Conservation (phyloP, 2,888 invertebrate genomes). For the Scaptomyza parva region DNA sequence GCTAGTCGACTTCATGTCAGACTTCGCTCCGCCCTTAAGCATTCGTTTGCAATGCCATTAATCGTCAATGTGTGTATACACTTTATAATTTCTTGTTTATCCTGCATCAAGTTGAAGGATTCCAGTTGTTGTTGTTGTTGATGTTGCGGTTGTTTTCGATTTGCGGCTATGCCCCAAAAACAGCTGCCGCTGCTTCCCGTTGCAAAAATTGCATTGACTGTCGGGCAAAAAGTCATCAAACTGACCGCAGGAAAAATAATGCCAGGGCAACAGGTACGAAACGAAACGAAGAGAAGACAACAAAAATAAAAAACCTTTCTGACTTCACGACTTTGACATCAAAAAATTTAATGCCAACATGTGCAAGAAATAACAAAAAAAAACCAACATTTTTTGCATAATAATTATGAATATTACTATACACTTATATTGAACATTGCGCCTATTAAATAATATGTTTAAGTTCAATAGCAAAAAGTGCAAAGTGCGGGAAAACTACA, state of each 20-base stretch:
- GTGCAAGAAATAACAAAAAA: constrained; percentile 54
- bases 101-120: constrained; percentile 34
- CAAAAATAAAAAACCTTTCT: constrained; percentile 3
- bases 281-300: neutral
- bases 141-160: constrained; percentile 9
- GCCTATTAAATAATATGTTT: constrained; percentile 15
- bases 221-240: constrained; percentile 18
- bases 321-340: constrained; percentile 32
- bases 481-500: neutral
- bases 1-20: neutral
- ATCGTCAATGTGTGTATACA: constrained; percentile 32
- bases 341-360: constrained; percentile 54
- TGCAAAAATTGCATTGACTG: constrained; percentile 30
- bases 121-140: constrained; percentile 29
- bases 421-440: neutral
- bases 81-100: constrained; percentile 32
- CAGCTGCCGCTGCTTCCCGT: constrained; percentile 47
- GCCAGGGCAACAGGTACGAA: constrained; percentile 44
- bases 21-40: neutral
- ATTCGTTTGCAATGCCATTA: constrained; percentile 35
- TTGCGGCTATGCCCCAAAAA: constrained; percentile 49
- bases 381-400: constrained; percentile 23
- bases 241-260: constrained; percentile 15
- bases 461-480: neutral
- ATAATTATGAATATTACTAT: constrained; percentile 33